Percentiles rank a stretch among this genome's conserved stretches.
phyloP scores from a whole-genome alignment of 1,140 invertebrate species.

The Streblospio benedicti region DNA sequence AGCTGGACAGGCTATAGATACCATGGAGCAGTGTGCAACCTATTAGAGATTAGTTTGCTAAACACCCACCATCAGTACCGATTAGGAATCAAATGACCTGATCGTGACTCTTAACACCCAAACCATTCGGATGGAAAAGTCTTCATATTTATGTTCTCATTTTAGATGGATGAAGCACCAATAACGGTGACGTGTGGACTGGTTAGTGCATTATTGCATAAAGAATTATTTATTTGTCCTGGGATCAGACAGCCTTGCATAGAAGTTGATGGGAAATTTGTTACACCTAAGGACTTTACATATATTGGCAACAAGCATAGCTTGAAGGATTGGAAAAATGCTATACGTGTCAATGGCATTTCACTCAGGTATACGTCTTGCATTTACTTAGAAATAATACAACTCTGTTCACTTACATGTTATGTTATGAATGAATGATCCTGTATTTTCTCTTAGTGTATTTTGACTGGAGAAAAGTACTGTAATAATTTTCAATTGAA shows the following conservation, averaged over 20 bases:
- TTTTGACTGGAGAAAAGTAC: not conserved
- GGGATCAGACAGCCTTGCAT: constrained; percentile 48
- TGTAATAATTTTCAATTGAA: not conserved
- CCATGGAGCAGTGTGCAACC: too few relatives aligned
- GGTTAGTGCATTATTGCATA: constrained; percentile 39
- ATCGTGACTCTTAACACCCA: too few relatives aligned
- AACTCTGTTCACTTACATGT: not conserved
- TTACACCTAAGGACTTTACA: constrained; percentile 44
- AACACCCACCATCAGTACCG: too few relatives aligned
- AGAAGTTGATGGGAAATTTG: constrained; percentile 38
- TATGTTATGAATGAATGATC: too few relatives aligned
- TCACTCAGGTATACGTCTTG: constrained; percentile 33
- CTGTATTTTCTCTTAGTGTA: not conserved
- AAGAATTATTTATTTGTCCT: constrained; percentile 46
- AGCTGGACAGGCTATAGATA: too few relatives aligned
- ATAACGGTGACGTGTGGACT: constrained; percentile 41
- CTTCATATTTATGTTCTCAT: too few relatives aligned
- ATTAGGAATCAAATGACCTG: too few relatives aligned
- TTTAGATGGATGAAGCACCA: too few relatives aligned
- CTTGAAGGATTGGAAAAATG: constrained; percentile 50
- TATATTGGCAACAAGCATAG: constrained; percentile 47
- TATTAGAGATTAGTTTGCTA: too few relatives aligned
- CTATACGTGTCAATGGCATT: constrained; percentile 43
- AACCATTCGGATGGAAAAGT: too few relatives aligned
- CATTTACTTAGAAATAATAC: not conserved